Base-by-base conservation (phyloP, 2,888 invertebrate species). In the Phorcus lineatus region DNA sequence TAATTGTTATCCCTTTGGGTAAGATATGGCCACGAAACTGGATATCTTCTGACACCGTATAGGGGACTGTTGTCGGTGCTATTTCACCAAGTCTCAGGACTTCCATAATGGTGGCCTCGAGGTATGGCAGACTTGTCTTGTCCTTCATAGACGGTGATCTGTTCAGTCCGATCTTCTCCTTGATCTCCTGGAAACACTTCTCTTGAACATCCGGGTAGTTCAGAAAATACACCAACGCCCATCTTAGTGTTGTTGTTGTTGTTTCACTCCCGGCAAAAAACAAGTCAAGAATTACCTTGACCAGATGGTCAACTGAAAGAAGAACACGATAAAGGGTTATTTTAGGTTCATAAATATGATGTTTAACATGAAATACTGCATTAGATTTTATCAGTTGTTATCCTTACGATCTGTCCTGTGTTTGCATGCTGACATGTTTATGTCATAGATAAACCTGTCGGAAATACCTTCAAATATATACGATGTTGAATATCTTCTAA, bases 211-310 rank as follows among this genome's bases (percentile, higher is more conserved):
- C 94, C 54, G 96, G 96, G 90, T 97, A 95, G 74, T 96, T 95
- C 11, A 96, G 97, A 90, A 97, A 95, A 89, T 97, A 94, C 84
- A 96, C 96, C 3, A 97, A 94, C 81, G 96, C 96, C 94, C 97
- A 98, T 90, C 96, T 96, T 83, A 97, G 96, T 0, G 96, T 97
- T 17, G 97, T 96, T 17, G 96, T 95, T 0, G 96, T 96, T 0
- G 96, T 96, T 89, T 96, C 96, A 90, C 87, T 87, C 4, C 89
- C 90, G 19, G 91, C 90, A 11, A 84, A 77, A 66, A 89, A 87
- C 0, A 90, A 81, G 67, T 89, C 90, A 6, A 70, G 57, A 17
- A 87, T 82, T 0, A 11, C 13, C 24, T 7, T 28, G 19, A 16
- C 13, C 28, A 62, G 24, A 28, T 62, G 24, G n/a, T 62, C 62